A percentile compares a stretch with the other conserved stretches of the same genome.
phyloP scores from a whole-genome alignment of 2,888 invertebrate genomes.

The Megalurothrips usitatus region DNA sequence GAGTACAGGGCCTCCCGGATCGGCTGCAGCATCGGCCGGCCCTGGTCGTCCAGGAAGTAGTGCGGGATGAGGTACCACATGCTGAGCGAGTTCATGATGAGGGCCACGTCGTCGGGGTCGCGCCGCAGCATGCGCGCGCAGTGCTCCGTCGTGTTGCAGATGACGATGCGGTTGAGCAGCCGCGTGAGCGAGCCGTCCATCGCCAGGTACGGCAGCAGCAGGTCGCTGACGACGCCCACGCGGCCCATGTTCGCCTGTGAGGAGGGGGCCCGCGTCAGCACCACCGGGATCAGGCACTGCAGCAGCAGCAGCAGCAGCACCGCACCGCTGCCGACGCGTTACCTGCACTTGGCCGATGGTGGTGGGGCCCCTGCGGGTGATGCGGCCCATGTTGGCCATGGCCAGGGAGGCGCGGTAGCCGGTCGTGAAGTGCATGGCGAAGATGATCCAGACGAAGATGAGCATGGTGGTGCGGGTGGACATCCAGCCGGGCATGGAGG shows the following conservation, averaged over 20 bases:
- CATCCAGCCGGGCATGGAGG: not conserved
- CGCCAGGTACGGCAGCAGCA: not conserved
- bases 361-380: not conserved
- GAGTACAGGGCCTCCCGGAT: not conserved
- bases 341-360: not conserved
- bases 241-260: not conserved
- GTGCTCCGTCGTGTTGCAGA: not conserved
- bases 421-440: conserved; percentile 9
- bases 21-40: not conserved
- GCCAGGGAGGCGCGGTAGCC: conserved; percentile 9
- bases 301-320: not conserved
- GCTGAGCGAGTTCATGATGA: not conserved
- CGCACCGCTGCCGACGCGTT: too few species aligned
- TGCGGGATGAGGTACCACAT: not conserved
- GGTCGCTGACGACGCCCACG: not conserved
- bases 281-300: not conserved
- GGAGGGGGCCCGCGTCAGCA: not conserved
- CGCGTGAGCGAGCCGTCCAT: not conserved
- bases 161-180: not conserved
- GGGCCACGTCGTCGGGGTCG: not conserved
- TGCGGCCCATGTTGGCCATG: not conserved
- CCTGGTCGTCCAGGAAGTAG: not conserved
- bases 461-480: not conserved
- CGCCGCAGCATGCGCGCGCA: not conserved
- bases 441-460: conserved; percentile 7